Conservation (phyloP, 2,797 vertebrate species). For the Mormyrops attenuatus region DNA sequence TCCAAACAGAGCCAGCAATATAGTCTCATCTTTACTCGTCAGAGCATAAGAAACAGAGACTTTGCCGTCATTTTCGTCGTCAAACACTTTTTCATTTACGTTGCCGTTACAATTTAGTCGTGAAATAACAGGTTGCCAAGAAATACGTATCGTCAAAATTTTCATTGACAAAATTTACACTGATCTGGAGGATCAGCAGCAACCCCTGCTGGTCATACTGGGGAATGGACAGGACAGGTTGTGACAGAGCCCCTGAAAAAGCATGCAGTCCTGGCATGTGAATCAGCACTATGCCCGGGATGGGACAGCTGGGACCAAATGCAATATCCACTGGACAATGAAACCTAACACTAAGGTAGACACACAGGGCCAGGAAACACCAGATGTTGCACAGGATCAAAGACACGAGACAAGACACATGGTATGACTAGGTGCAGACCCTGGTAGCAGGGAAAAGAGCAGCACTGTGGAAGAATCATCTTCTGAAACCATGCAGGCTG, state of each 20-base stretch:
- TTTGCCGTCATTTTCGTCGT: neutral
- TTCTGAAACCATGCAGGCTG: no score
- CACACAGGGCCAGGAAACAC: no score
- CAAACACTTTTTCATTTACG: neutral
- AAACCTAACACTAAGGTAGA: neutral
- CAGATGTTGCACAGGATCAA: no score
- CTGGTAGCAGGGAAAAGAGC: no score
- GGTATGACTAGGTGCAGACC: no score
- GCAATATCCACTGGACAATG: neutral
- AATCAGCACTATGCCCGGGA: neutral
- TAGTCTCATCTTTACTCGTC: neutral
- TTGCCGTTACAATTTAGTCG: neutral
- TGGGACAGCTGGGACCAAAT: neutral
- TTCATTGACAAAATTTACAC: neutral
- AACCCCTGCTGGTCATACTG: neutral
- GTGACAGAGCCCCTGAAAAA: neutral
- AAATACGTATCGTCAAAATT: neutral
- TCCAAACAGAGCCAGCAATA: neutral
- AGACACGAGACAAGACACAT: no score
- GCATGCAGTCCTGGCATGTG: neutral
- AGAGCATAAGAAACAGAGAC: neutral
- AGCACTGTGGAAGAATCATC: no score
- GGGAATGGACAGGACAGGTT: neutral
- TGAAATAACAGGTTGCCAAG: neutral
- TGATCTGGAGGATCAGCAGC: neutral